Base-by-base conservation (phyloP, 1,140 invertebrate species). In the Drosophila funebris region DNA sequence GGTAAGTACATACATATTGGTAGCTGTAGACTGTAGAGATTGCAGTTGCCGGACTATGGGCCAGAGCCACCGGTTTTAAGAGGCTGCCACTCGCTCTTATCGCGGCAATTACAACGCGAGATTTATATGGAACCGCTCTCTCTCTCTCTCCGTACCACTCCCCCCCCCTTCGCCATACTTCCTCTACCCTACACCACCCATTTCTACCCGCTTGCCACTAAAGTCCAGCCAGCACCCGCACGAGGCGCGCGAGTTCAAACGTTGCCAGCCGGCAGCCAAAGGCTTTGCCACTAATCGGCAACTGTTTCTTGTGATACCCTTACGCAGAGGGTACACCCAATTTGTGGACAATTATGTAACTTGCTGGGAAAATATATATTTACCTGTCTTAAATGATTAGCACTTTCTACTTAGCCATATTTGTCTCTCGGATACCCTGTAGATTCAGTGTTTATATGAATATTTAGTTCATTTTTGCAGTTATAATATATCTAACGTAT, bases 31-130 rank as follows among this genome's bases (percentile, higher is more conserved):
- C n/a, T n/a, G n/a, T n/a, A n/a, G n/a, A n/a, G n/a, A n/a, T n/a
- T n/a, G n/a, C n/a, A n/a, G n/a, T n/a, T n/a, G n/a, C n/a, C n/a
- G n/a, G n/a, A n/a, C 54, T 29, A n/a, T 50, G 29, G n/a, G 44
- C 44, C 41, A 67, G 27, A 69, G 80, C 80, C 83, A 87, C 83
- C 78, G 83, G 83, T 87, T 87, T 87, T 87, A 83, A 83, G 72
- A 85, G 75, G 53, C 69, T 76, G 78, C 77, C 58, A 73, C n/a
- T 64, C 69, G 52, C 69, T 72, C 76, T 87, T 87, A 87, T 87
- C 83, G 83, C 70, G 68, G 84, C 83, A 87, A 87, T 87, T 87
- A 87, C 83, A 87, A 88, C 72, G 33, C 60, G 83, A 88, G 83
- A 87, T 87, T 87, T 87, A 87, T 87, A 82, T 82, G 73, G 29